Percentiles rank a stretch among this genome's conserved stretches.
Conservation (phyloP, 2,113 vertebrate genomes). For the Orcinus orca region DNA sequence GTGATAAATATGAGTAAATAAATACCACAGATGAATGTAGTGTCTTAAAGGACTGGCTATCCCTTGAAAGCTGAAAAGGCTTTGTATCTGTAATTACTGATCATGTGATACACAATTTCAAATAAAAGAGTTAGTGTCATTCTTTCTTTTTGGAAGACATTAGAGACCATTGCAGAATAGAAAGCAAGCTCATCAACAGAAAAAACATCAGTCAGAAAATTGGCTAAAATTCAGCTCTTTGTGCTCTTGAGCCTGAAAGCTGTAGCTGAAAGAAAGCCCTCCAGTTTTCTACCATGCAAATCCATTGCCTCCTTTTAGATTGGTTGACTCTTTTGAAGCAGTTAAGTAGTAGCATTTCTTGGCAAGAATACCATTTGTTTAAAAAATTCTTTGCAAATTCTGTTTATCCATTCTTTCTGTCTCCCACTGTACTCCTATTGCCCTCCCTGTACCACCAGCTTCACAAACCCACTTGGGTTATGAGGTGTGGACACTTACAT, state of each 20-base stretch:
- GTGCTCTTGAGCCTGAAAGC: conserved; percentile 19
- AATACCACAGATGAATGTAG: conserved; percentile 29
- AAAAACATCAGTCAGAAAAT: conserved; percentile 46
- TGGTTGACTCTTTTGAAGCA: conserved; percentile 20
- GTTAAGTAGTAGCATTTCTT: conserved; percentile 49
- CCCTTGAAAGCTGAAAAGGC: conserved; percentile 43
- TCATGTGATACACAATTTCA: conserved; percentile 56
- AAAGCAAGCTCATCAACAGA: conserved; percentile 36
- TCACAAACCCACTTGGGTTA: not conserved
- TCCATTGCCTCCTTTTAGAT: conserved; percentile 38
- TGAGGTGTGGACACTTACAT: not conserved
- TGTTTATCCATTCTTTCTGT: not conserved
- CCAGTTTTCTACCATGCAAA: conserved; percentile 28
- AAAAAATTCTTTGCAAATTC: conserved; percentile 44
- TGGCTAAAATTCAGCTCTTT: conserved; percentile 55
- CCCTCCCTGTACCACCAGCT: not conserved
- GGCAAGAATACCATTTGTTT: conserved; percentile 44
- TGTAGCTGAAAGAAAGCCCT: conserved; percentile 37
- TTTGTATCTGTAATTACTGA: conserved; percentile 66
- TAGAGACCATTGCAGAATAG: conserved; percentile 64
- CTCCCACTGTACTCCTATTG: not conserved
- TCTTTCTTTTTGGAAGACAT: conserved; percentile 49
- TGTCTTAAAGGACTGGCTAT: conserved; percentile 39
- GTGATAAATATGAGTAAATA: conserved; percentile 55
- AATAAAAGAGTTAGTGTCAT: conserved; percentile 38